Base-by-base conservation (phyloP, 2,888 invertebrate genomes). In the Polia nebulosa region DNA sequence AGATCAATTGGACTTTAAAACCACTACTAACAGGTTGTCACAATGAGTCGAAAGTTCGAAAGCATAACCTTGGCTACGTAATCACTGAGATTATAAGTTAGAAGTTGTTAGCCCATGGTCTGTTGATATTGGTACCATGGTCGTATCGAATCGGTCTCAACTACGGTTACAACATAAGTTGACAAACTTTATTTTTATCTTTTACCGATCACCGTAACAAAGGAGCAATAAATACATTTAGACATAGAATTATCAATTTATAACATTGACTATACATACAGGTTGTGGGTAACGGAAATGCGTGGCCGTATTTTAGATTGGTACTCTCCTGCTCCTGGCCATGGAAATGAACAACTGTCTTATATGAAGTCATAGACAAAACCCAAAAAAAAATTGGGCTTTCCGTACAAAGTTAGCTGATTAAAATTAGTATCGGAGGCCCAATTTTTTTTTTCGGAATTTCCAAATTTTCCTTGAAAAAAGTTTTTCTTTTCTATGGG, bases 181-280 rank as follows among this genome's bases (percentile, higher is more conserved):
- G 44, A 57, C 45, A 44, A 45, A 17, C 11, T 34, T 20, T 20
- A n/a, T 17, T 27, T 41, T 41, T 45, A 63, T 63, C 32, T 27
- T 45, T 13, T 20, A 44, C 11, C 15, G n/a, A 58, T 36, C 36
- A 22, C 13, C 36, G 17, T n/a, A 39, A 61, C 11, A 29, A 22
- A 32, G 5, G 13, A 62, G 47, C 52, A 63, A 45, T 47, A 9
- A 36, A 15, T 20, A 8, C 20, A 27, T 45, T 63, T 41, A 62
- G 13, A 47, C n/a, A 45, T 8, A 66, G 27, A 27, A 49, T 62
- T 51, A 53, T 64, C 65, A 36, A 45, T 63, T 47, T 41, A 47
- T 25, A 32, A 39, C 39, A 47, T n/a, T 44, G 13, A 22, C 17
- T n/a, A n/a, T 63, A 25, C 11, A 29, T 17, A 29, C 17, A 22